These are phyloP conservation scores for Drosophila santomea DNA, from an alignment of 1,140 invertebrate species.

Conservation along the genomic window DNA sequence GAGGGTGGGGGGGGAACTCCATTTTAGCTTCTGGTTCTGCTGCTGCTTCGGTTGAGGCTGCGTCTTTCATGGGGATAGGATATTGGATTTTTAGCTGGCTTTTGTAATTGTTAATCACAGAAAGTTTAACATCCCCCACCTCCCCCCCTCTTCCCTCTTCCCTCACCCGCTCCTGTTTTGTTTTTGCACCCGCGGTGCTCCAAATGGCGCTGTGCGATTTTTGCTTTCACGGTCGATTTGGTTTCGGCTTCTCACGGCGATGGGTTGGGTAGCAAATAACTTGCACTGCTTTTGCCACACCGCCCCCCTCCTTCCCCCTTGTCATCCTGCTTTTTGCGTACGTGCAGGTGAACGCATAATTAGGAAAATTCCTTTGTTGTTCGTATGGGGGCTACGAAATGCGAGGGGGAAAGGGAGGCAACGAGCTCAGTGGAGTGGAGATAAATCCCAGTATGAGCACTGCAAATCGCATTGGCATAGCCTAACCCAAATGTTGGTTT, in stretches of 20 bases:
- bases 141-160: too few relatives aligned
- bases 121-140: constrained; percentile 22
- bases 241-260: constrained; percentile 6
- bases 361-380: constrained; percentile 74
- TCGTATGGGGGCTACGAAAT: background rate
- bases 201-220: constrained; percentile 48
- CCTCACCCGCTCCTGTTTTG: background rate
- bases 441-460: background rate
- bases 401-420: constrained; percentile 1
- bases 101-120: constrained; percentile 81
- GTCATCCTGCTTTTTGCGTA: constrained; percentile 27
- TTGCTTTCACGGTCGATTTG: constrained; percentile 50
- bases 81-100: constrained; percentile 44
- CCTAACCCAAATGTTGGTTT: too few relatives aligned
- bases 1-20: constrained; percentile 6
- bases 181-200: constrained; percentile 17
- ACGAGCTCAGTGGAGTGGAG: constrained; percentile 12
- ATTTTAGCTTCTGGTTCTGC: constrained; percentile 9
- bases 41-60: constrained; percentile 1
- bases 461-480: too few relatives aligned
- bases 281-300: background rate
- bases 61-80: constrained; percentile 22
- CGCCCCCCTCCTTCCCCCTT: background rate
- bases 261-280: constrained; percentile 6
- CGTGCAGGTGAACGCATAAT: constrained; percentile 76